Conservation (phyloP, 2,888 invertebrate species). For the Petrolisthes manimaculis region DNA sequence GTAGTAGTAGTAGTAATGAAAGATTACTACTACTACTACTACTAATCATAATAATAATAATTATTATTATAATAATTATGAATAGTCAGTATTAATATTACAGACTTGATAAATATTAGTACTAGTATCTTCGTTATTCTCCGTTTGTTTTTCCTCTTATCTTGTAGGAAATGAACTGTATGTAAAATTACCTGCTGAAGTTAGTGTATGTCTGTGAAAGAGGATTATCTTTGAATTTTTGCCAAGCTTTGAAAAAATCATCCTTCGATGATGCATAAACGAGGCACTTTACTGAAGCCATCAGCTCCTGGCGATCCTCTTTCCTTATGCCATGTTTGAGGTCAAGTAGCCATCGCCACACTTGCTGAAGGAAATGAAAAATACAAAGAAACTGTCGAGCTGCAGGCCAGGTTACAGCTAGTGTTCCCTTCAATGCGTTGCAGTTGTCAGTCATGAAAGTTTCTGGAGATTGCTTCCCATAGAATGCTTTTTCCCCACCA, state of each 20-base stretch:
- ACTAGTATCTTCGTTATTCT: neutral
- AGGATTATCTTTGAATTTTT: neutral
- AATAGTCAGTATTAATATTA: neutral
- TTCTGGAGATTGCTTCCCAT: too few species aligned
- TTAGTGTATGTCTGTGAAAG: slow-evolving; percentile 15
- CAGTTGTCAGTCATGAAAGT: too few species aligned
- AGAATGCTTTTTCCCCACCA: neutral
- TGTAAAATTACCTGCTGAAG: slow-evolving; percentile 13
- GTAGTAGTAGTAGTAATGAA: too few species aligned
- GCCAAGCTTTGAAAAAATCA: slow-evolving; percentile 16
- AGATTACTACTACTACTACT: neutral
- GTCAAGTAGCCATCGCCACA: slow-evolving; percentile 20
- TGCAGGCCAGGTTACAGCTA: slow-evolving; percentile 15
- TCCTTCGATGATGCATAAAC: slow-evolving; percentile 21
- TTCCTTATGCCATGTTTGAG: slow-evolving; percentile 21
- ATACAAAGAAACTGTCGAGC: slow-evolving; percentile 15
- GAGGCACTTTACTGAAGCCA: slow-evolving; percentile 20
- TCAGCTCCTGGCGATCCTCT: slow-evolving; percentile 22
- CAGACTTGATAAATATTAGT: neutral
- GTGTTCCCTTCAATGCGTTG: neutral
- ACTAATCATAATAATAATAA: neutral
- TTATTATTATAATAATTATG: neutral
- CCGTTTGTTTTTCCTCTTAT: neutral
- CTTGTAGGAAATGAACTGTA: neutral
- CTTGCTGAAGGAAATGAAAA: slow-evolving; percentile 13